Evolutionary conservation across 2,888 invertebrate species (phyloP), one percentile per base, ranked within the genome.

Genomic region (Drosophila neonasuta): DNA sequence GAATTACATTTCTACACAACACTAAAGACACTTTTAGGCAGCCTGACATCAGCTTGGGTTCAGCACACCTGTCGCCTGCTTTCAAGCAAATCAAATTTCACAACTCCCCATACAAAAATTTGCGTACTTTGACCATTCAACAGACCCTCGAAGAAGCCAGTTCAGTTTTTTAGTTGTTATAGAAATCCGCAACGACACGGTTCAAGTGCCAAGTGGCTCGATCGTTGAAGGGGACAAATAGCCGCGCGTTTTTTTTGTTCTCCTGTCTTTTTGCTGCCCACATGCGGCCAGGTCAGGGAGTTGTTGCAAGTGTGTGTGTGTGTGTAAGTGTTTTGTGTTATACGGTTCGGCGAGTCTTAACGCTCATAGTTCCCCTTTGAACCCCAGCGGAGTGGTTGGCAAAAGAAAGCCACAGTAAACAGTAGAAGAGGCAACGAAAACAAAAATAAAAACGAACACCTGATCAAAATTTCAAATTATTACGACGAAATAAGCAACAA

Each of bases 381-480:
- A 75, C 83, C 72, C 69, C 71, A 64, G 50, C 24, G 24, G 6
- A 24, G 5, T 41, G 29, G 42, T 15, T 36, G 24, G 46, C 11
- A 39, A 72, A 70, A 81, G 81, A 74, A 79, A 80, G 81, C 83
- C 80, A 71, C 67, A 69, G 10, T 36, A 52, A 64, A 41, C n/a
- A 34, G 36, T 5, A 29, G 58, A 58, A 48, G 45, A 24, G 50
- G 24, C 49, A 56, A 48, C 17, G 24, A 54, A 54, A 49, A 52
- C 29, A 58, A 32, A 71, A 42, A 63, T 67, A 69, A 63, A 68
- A 69, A 68, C 62, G 80, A 80, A 86, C 83, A 84, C 83, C 83
- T 84, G 83, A 84, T 83, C 80, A 83, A 83, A 77, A 84, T 86
- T 83, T 84, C 86, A 83, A 86, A 86, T 84, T 86, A 83, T 75